Evolutionary conservation across 2,888 invertebrate genomes (phyloP).

Genomic region (Tuberolachnus salignus): DNA sequence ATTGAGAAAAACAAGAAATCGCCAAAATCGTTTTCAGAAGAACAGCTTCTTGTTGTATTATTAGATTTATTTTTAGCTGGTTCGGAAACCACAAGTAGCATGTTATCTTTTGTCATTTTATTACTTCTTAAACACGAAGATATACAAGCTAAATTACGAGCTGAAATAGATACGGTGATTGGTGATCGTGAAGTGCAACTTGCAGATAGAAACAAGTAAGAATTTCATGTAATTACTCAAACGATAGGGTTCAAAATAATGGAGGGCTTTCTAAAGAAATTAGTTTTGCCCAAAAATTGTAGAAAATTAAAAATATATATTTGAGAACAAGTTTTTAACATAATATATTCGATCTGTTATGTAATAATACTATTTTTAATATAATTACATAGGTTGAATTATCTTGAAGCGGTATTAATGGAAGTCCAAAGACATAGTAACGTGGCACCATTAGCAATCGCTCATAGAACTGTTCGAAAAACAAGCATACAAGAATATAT

Average conservation of each 20-base stretch:
- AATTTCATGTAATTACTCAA: neutral
- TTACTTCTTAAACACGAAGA: conserved; percentile 68
- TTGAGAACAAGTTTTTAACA: neutral
- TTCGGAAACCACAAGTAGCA: conserved; percentile 73
- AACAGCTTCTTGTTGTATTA: conserved; percentile 65
- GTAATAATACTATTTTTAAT: neutral
- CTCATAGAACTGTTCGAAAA: conserved; percentile 65
- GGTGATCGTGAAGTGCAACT: conserved; percentile 63
- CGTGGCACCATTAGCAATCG: conserved; percentile 67
- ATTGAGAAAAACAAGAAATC: conserved; percentile 63
- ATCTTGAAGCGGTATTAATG: conserved; percentile 64
- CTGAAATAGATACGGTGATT: conserved; percentile 69
- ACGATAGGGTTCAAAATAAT: neutral
- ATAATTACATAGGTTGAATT: conserved; percentile 59
- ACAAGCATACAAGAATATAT: conserved; percentile 64
- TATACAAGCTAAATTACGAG: conserved; percentile 67
- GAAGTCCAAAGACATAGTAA: conserved; percentile 66
- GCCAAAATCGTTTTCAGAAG: conserved; percentile 60
- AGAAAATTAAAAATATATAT: neutral
- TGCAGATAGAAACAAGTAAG: conserved; percentile 36
- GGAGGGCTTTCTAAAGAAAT: neutral
- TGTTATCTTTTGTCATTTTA: conserved; percentile 69
- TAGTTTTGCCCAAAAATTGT: neutral
- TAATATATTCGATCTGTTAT: neutral
- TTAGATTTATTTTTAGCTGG: conserved; percentile 75